These are phyloP conservation scores for Ceratina japonica DNA, from an alignment of 1,140 invertebrate genomes.

Conservation along the genomic window DNA sequence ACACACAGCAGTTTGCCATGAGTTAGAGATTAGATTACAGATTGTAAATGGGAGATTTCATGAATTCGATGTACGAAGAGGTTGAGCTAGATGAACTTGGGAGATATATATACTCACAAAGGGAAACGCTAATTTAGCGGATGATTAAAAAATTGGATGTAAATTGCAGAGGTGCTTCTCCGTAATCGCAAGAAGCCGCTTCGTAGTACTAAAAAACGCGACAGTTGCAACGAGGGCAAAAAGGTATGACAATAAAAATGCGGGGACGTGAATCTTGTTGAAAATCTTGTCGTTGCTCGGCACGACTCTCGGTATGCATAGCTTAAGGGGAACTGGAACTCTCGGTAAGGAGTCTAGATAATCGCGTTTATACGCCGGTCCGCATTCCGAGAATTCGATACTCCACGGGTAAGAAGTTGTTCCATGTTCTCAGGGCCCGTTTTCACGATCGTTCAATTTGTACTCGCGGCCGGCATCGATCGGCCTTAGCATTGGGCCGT, in stretches of 20 bases:
- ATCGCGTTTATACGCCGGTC: conserved; percentile 53
- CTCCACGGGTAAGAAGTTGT: conserved; percentile 39
- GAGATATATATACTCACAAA: too few species aligned
- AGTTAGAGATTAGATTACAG: not conserved
- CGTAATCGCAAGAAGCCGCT: too few species aligned
- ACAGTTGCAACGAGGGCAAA: not conserved
- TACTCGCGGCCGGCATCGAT: conserved; percentile 21
- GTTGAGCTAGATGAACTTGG: too few species aligned
- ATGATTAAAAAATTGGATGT: too few species aligned
- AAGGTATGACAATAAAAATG: not conserved
- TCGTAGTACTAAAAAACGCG: not conserved
- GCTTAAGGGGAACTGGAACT: conserved; percentile 54
- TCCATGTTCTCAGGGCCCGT: conserved; percentile 10
- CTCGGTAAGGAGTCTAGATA: conserved; percentile 43
- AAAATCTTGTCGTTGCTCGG: conserved; percentile 40
- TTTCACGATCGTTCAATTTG: conserved; percentile 49
- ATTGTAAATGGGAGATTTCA: not conserved
- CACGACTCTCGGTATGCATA: conserved; percentile 32
- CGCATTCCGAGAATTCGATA: conserved; percentile 63
- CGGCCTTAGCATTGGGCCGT: not conserved
- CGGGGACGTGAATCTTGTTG: conserved; percentile 25
- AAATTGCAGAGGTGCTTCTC: too few species aligned
- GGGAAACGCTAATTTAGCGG: too few species aligned
- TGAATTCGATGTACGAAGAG: too few species aligned
- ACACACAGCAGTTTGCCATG: not conserved